Percentiles rank a stretch among this genome's conserved stretches.
Evolutionary conservation across 2,797 vertebrate species (phyloP).

Genomic region (Labeo calbasu): DNA sequence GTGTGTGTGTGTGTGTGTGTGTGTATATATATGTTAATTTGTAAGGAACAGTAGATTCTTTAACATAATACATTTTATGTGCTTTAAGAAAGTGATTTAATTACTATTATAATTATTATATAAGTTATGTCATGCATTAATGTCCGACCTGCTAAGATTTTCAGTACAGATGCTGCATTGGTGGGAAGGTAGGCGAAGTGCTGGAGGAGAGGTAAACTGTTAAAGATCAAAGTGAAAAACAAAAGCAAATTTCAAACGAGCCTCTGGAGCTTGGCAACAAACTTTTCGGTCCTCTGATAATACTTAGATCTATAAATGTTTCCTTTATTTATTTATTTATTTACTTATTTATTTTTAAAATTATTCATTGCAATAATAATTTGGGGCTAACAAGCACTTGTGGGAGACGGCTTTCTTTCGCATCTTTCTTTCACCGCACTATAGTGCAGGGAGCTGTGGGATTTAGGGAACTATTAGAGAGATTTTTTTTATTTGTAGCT

Average conservation of each 20-base stretch:
- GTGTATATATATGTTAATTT: too few relatives aligned
- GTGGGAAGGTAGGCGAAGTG: constrained; percentile 73
- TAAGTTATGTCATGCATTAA: background rate
- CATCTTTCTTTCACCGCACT: constrained; percentile 72
- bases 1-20: too few relatives aligned
- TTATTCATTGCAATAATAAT: constrained; percentile 87
- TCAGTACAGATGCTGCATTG: constrained; percentile 58
- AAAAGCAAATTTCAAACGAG: constrained; percentile 77
- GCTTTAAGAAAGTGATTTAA: background rate
- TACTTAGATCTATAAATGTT: constrained; percentile 85
- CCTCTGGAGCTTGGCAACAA: constrained; percentile 76
- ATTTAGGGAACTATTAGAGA: constrained; percentile 82
- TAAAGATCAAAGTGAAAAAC: constrained; percentile 83
- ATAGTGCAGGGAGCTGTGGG: constrained; percentile 85
- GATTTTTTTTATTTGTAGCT: constrained; percentile 88
- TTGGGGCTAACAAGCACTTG: constrained; percentile 94
- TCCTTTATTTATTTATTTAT: constrained; percentile 80
- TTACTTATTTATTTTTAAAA: constrained; percentile 83
- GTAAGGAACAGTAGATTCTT: background rate
- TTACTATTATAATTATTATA: background rate
- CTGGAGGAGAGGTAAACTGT: constrained; percentile 78
- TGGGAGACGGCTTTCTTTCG: constrained; percentile 86
- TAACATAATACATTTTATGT: background rate
- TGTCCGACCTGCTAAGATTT: constrained; percentile 5
- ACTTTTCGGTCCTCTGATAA: constrained; percentile 77